Evolutionary conservation across 1,140 invertebrate species (phyloP), one percentile per base, ranked within the genome.

Genomic region (Sogatella furcifera): DNA sequence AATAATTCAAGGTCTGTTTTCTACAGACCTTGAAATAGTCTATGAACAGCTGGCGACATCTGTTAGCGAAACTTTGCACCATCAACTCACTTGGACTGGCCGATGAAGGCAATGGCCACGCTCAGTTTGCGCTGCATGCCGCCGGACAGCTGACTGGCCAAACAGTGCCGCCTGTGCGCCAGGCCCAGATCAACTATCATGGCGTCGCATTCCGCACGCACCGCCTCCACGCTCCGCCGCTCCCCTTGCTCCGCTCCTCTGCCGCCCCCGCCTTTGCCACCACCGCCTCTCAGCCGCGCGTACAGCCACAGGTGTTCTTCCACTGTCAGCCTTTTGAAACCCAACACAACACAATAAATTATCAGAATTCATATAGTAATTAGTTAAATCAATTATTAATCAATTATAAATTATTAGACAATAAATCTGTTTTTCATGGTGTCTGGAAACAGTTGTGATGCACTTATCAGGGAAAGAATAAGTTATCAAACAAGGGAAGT

Each of bases 51-150:
- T 6, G 6, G 24, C 24, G 24, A 28, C 24, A 28, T 6, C 24
- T 28, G 24, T 28, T 2, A 28, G 24, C 24, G 24, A 28, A 28
- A 28, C 24, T 3, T 38, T 3, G 34, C 5, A 38, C 34, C 24
- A 28, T 4, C 24, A 11, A 75, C 59, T 44, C 34, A 66, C 65
- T 74, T 71, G 6, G 83, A 81, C 17, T 77, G 76, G 0, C 84
- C 89, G 60, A 87, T 84, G 21, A 93, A 75, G 1, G 90, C 89
- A 61, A 90, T 85, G 5, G 84, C 88, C 34, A 92, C 80, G 55
- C 84, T 90, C 1, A 93, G 71, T 64, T 91, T 87, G 5, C 91
- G 73, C 73, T 90, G 87, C 90, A 92, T 92, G 31, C 91, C 91
- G 22, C 90, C 91, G 75, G 89, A 91, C 22, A 93, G 73, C 13